Conservation (phyloP, 2,797 vertebrate species). For the Semotilus atromaculatus region DNA sequence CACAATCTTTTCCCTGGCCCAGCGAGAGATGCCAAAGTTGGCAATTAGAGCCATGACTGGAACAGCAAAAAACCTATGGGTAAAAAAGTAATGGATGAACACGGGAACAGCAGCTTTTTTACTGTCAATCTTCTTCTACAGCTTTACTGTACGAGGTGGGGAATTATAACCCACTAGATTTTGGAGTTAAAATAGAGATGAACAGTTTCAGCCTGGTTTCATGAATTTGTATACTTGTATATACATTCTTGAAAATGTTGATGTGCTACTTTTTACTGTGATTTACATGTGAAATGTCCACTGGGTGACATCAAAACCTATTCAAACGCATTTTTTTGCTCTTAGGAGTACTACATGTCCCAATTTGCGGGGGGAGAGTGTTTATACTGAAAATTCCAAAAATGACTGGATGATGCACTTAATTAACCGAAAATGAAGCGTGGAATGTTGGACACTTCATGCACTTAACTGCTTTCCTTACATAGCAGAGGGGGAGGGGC, state of each 20-base stretch:
- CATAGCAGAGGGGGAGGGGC: background rate
- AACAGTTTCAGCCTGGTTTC: background rate
- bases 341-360: background rate
- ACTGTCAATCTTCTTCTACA: background rate
- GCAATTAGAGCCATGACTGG: slow-evolving; percentile 92
- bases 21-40: slow-evolving; percentile 93
- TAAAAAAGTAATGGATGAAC: slow-evolving; percentile 47
- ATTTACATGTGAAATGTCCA: background rate
- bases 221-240: background rate
- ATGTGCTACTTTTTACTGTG: background rate
- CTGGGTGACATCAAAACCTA: background rate
- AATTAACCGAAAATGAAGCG: background rate
- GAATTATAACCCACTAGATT: background rate
- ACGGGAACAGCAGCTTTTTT: slow-evolving; percentile 33
- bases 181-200: background rate
- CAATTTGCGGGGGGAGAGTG: background rate
- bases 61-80: slow-evolving; percentile 90
- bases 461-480: background rate
- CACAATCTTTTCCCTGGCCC: slow-evolving; percentile 95
- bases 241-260: background rate
- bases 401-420: background rate
- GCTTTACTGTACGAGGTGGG: background rate
- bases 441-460: background rate
- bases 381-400: background rate
- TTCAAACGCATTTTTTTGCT: background rate